Percentiles rank a stretch among this genome's conserved stretches.
Evolutionary conservation across 2,113 vertebrate species (phyloP).

Genomic region (Smithornis capensis): DNA sequence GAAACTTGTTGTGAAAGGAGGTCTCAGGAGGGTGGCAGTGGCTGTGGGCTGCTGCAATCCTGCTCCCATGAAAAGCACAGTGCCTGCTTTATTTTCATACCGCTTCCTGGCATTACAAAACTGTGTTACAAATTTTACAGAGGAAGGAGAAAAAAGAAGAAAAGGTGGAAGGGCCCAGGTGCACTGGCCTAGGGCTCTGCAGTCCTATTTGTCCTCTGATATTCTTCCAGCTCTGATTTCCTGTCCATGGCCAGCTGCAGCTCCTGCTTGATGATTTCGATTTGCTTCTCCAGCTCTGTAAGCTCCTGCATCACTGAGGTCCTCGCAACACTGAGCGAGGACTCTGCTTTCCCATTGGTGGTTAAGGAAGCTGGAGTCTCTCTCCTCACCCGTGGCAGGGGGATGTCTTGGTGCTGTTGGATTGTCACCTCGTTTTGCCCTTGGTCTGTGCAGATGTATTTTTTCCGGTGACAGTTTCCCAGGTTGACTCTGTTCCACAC

Average conservation of each 20-base stretch:
- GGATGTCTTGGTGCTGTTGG: slow-evolving; percentile 78
- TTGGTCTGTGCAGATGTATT: slow-evolving; percentile 76
- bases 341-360: slow-evolving; percentile 88
- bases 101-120: slow-evolving; percentile 62
- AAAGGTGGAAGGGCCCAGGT: background rate
- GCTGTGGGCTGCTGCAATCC: slow-evolving; percentile 8
- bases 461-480: slow-evolving; percentile 77
- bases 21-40: slow-evolving; percentile 11
- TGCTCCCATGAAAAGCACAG: background rate
- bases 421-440: slow-evolving; percentile 78
- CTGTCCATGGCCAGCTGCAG: slow-evolving; percentile 90
- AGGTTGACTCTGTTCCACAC: slow-evolving; percentile 83
- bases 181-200: slow-evolving; percentile 68
- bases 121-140: slow-evolving; percentile 51
- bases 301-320: slow-evolving; percentile 88
- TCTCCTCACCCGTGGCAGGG: slow-evolving; percentile 75
- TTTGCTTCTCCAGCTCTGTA: slow-evolving; percentile 90
- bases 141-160: background rate
- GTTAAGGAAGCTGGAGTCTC: slow-evolving; percentile 76
- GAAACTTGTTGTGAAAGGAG: slow-evolving; percentile 43
- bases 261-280: slow-evolving; percentile 91
- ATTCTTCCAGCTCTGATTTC: slow-evolving; percentile 92
- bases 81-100: slow-evolving; percentile 16
- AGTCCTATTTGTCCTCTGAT: slow-evolving; percentile 83
- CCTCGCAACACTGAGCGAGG: slow-evolving; percentile 72